Conservation (phyloP, 2,113 vertebrate genomes). For the Potamarius usumacintae region DNA sequence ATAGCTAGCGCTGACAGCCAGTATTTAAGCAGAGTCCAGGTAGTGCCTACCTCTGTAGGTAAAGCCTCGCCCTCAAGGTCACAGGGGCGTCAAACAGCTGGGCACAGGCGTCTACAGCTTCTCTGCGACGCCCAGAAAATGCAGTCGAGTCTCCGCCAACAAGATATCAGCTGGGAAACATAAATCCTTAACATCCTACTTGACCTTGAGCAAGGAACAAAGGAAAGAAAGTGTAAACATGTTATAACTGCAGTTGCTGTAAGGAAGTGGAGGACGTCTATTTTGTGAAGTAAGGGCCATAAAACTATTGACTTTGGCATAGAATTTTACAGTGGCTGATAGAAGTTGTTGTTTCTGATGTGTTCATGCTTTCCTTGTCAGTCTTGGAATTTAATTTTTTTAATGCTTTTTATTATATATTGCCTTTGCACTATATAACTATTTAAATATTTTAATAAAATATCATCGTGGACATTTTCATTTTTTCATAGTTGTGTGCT, state of each 20-base stretch:
- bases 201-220: not conserved
- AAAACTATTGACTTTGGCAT: too few species aligned
- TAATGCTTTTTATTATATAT: not conserved
- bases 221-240: not conserved
- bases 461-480: not conserved
- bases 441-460: slow-evolving; percentile 32
- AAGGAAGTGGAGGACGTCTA: slow-evolving; percentile 1
- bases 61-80: slow-evolving; percentile 63
- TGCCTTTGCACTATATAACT: not conserved
- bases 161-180: slow-evolving; percentile 81
- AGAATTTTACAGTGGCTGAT: not conserved
- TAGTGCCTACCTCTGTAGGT: slow-evolving; percentile 60
- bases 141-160: slow-evolving; percentile 75
- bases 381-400: not conserved
- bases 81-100: slow-evolving; percentile 38
- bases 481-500: not conserved
- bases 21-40: slow-evolving; percentile 51
- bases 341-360: too few species aligned
- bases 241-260: not conserved
- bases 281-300: not conserved
- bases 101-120: slow-evolving; percentile 69
- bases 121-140: slow-evolving; percentile 79
- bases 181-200: slow-evolving; percentile 41
- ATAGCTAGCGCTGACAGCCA: slow-evolving; percentile 25
- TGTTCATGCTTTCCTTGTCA: not conserved